Evolutionary conservation across 1,140 invertebrate species (phyloP).

Genomic region (Theocolax elegans): DNA sequence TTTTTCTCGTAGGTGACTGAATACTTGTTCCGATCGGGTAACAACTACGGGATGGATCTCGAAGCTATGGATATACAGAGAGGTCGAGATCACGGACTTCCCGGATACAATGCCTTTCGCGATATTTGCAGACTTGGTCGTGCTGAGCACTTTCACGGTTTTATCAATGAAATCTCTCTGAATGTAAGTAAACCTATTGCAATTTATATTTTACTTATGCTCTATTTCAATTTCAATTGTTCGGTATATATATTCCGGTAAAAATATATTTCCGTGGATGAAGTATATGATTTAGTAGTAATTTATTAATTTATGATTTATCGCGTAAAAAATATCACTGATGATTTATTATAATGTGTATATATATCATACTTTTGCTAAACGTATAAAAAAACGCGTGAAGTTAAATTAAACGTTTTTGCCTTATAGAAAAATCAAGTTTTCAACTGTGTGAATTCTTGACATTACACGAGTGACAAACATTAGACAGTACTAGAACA

Average conservation of each 20-base stretch:
- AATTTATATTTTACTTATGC: too few species aligned
- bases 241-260: conserved; percentile 67
- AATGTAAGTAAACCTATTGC: conserved; percentile 58
- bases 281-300: too few species aligned
- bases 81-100: conserved; percentile 77
- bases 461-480: too few species aligned
- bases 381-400: too few species aligned
- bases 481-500: too few species aligned
- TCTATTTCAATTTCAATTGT: neutral
- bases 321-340: too few species aligned
- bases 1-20: conserved; percentile 68
- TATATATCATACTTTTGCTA: too few species aligned
- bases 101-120: conserved; percentile 77
- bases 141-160: conserved; percentile 68
- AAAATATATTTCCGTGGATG: too few species aligned
- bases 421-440: neutral
- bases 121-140: conserved; percentile 71
- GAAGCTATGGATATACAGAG: conserved; percentile 78
- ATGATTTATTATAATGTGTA: too few species aligned
- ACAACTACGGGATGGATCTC: conserved; percentile 73
- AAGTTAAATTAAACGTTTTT: too few species aligned
- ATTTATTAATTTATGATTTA: too few species aligned
- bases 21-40: conserved; percentile 69
- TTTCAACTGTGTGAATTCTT: too few species aligned
- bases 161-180: conserved; percentile 61